Percentiles rank a stretch among this genome's conserved stretches.
These are phyloP conservation scores for Pimephales promelas DNA, from an alignment of 2,113 vertebrate species.

Conservation along the genomic window DNA sequence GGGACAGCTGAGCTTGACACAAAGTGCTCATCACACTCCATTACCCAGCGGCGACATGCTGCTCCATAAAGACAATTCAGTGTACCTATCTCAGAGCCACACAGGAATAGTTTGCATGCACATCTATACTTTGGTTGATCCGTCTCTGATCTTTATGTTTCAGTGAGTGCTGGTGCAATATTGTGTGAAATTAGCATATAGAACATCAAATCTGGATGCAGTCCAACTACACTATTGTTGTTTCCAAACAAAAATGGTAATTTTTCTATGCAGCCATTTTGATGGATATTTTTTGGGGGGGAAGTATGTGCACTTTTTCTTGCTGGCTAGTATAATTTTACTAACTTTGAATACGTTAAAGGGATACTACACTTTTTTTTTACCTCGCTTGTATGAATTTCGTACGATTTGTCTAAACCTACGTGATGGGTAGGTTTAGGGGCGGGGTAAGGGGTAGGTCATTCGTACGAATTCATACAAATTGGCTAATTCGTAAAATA, in stretches of 20 bases:
- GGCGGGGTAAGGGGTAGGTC: too few relatives aligned
- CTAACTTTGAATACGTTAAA: too few relatives aligned
- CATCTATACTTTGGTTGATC: constrained; percentile 8
- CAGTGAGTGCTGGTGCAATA: background rate
- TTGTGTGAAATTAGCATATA: background rate
- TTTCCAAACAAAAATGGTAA: background rate
- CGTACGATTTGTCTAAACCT: too few relatives aligned
- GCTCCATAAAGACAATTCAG: constrained; percentile 53
- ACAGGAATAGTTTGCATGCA: background rate
- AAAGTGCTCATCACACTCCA: constrained; percentile 58
- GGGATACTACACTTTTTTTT: too few relatives aligned
- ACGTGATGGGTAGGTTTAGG: too few relatives aligned
- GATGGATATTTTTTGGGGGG: too few relatives aligned
- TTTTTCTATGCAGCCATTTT: background rate
- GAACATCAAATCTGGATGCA: background rate
- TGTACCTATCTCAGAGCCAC: constrained; percentile 30
- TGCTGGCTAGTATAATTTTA: too few relatives aligned
- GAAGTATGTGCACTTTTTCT: background rate
- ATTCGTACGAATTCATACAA: too few relatives aligned
- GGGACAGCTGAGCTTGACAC: constrained; percentile 54
- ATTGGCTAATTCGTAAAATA: too few relatives aligned
- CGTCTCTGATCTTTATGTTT: background rate
- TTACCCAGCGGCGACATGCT: constrained; percentile 53
- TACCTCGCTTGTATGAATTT: too few relatives aligned
- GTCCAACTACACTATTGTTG: background rate